Conservation (phyloP, 2,797 vertebrate species). For the Amblyopsis hoosieri region DNA sequence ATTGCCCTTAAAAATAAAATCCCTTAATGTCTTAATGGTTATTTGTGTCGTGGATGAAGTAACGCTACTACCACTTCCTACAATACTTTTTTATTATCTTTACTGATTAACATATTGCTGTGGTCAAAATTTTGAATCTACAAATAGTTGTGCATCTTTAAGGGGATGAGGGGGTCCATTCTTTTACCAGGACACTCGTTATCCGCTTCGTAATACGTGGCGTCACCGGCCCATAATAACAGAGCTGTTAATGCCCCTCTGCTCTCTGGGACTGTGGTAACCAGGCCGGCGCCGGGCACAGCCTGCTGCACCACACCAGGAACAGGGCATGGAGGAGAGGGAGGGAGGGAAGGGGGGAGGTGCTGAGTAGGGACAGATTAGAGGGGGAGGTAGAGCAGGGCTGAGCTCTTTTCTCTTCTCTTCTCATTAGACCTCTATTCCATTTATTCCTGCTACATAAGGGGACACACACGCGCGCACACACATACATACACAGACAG, state of each 20-base stretch:
- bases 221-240: slow-evolving; percentile 13
- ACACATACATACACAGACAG: not conserved
- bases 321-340: not conserved
- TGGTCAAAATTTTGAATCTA: too few species aligned
- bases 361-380: slow-evolving; percentile 32
- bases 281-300: slow-evolving; percentile 35
- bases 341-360: not conserved
- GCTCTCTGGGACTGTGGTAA: slow-evolving; percentile 29
- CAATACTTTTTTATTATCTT: too few species aligned
- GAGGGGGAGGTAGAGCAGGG: slow-evolving; percentile 1
- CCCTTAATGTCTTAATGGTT: too few species aligned
- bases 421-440: slow-evolving; percentile 24
- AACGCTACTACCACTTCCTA: too few species aligned
- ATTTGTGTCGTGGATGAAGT: too few species aligned
- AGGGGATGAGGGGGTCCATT: too few species aligned
- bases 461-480: slow-evolving; percentile 14
- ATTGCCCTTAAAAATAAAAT: too few species aligned
- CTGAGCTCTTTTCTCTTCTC: slow-evolving; percentile 12
- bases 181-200: too few species aligned
- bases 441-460: slow-evolving; percentile 27
- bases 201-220: too few species aligned
- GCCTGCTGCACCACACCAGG: slow-evolving; percentile 20
- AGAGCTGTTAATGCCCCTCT: slow-evolving; percentile 34
- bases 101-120: too few species aligned
- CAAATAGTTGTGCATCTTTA: too few species aligned